A percentile compares a stretch with the other conserved stretches of the same genome.
Evolutionary conservation across 2,888 invertebrate genomes (phyloP).

Genomic region (Leptarthrus brevirostris): DNA sequence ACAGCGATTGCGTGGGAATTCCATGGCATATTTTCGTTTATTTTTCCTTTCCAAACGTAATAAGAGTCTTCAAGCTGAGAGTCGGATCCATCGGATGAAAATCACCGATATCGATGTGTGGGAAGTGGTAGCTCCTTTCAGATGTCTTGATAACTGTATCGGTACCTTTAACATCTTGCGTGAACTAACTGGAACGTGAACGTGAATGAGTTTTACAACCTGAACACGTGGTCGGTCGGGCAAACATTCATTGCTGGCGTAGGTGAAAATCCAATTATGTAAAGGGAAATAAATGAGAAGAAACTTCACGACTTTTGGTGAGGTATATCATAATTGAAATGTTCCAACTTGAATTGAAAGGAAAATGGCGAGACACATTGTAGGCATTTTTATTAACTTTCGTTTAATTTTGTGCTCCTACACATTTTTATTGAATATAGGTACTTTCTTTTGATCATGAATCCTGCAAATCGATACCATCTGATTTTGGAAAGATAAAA

Average conservation of each 20-base stretch:
- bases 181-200: background rate
- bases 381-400: too few relatives aligned
- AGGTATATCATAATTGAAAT: too few relatives aligned
- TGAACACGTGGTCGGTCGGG: background rate
- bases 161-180: background rate
- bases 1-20: background rate
- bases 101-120: background rate
- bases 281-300: too few relatives aligned
- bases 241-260: background rate
- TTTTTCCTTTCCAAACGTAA: background rate
- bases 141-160: background rate
- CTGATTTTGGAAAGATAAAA: too few relatives aligned
- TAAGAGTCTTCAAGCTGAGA: too few relatives aligned
- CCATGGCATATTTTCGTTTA: background rate
- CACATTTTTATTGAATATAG: too few relatives aligned
- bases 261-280: background rate
- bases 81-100: background rate
- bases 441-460: too few relatives aligned
- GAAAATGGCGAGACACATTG: too few relatives aligned
- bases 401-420: too few relatives aligned
- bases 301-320: too few relatives aligned
- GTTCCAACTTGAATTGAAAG: too few relatives aligned
- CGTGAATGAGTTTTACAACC: background rate
- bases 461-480: too few relatives aligned
- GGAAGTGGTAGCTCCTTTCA: slow-evolving; percentile 1